A percentile compares a stretch with the other conserved stretches of the same genome.
Conservation (phyloP, 2,888 invertebrate species). For the Erannis defoliaria region DNA sequence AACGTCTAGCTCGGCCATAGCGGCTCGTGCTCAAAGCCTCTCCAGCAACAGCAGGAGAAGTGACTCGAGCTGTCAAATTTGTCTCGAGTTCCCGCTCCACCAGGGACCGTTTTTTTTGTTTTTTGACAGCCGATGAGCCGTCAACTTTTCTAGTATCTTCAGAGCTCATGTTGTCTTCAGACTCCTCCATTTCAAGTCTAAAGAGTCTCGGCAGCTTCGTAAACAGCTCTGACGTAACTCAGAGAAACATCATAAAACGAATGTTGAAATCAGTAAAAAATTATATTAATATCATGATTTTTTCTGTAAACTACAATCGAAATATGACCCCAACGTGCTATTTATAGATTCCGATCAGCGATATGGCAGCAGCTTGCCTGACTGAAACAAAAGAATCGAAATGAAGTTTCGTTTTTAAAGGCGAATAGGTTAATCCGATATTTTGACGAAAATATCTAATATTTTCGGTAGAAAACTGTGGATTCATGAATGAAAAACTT, state of each 20-base stretch:
- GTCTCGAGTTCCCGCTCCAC: constrained; percentile 80
- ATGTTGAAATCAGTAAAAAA: constrained; percentile 46
- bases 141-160: constrained; percentile 59
- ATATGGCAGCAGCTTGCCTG: constrained; percentile 51
- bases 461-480: constrained; percentile 35
- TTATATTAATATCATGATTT: constrained; percentile 48
- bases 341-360: constrained; percentile 55
- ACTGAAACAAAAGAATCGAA: constrained; percentile 83
- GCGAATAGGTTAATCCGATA: constrained; percentile 76
- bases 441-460: constrained; percentile 55
- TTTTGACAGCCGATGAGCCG: constrained; percentile 56
- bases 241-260: constrained; percentile 54
- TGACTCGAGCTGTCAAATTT: constrained; percentile 72
- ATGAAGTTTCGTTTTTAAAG: constrained; percentile 75
- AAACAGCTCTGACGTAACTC: constrained; percentile 59
- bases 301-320: constrained; percentile 50
- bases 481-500: constrained; percentile 64
- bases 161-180: constrained; percentile 69
- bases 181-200: constrained; percentile 70
- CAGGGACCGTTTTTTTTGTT: constrained; percentile 76
- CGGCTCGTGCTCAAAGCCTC: constrained; percentile 81
- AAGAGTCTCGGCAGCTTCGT: constrained; percentile 42
- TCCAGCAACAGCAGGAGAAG: constrained; percentile 63
- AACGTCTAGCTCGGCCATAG: constrained; percentile 86
- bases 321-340: constrained; percentile 51